Evolutionary conservation across 92 coral and sea anemone genomes (phyloP).

Genomic region (Muricea muricata): DNA sequence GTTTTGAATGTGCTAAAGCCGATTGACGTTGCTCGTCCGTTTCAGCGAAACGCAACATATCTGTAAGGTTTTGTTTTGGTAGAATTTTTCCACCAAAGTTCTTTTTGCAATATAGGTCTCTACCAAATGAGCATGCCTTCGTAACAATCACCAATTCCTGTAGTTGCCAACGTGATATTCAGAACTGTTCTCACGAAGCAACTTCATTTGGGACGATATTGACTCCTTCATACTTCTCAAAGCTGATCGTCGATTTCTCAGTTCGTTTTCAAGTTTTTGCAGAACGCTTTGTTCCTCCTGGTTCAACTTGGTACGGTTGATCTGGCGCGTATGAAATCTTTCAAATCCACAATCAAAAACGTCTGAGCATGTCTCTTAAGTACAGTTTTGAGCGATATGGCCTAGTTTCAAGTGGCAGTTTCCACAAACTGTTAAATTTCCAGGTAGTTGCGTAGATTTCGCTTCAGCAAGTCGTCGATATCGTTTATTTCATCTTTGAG

Average conservation of each 20-base stretch:
- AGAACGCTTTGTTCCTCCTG: slow-evolving; percentile 41
- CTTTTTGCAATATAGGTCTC: slow-evolving; percentile 60
- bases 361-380: slow-evolving; percentile 48
- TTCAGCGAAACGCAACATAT: slow-evolving; percentile 42
- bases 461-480: slow-evolving; percentile 43
- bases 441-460: too few species aligned
- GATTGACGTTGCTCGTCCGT: slow-evolving; percentile 18
- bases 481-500: neutral
- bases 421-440: too few species aligned
- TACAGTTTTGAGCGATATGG: slow-evolving; percentile 62
- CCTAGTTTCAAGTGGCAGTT: slow-evolving; percentile 63
- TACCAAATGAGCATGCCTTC: slow-evolving; percentile 54
- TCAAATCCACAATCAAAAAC: slow-evolving; percentile 61
- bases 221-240: neutral
- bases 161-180: slow-evolving; percentile 2
- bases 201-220: neutral
- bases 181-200: neutral
- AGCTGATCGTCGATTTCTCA: neutral
- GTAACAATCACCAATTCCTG: slow-evolving; percentile 54
- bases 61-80: slow-evolving; percentile 42
- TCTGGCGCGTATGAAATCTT: slow-evolving; percentile 34
- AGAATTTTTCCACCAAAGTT: slow-evolving; percentile 55
- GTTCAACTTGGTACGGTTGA: slow-evolving; percentile 18
- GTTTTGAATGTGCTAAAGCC: neutral
- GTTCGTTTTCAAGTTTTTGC: slow-evolving; percentile 7